Base-by-base conservation (phyloP, 2,888 invertebrate genomes). In the Trissolcus brochymenae region DNA sequence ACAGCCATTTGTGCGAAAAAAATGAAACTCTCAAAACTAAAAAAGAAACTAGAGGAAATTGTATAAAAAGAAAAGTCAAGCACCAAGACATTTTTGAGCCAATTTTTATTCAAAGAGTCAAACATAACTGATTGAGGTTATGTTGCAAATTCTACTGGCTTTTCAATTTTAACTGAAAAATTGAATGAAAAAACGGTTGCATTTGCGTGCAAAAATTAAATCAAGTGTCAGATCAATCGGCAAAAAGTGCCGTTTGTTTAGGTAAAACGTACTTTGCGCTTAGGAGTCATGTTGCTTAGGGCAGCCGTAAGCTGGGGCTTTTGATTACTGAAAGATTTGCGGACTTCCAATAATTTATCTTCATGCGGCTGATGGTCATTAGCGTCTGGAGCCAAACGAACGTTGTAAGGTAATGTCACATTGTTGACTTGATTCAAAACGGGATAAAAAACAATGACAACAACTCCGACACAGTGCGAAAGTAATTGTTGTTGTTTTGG, bases 221-320 rank as follows among this genome's bases (percentile, higher is more conserved):
- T 3, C 19, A 57, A 41, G 13, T 13, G 9, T 40, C 6, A 21
- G 3, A 9, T 14, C 17, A 29, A 4, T 17, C 11, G 29, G 4
- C 0, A 19, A 43, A 29, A 57, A 16, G 35, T 49, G 9, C 29
- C 43, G 25, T 54, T 68, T 54, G 9, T 51, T 16, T 13, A 7
- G 14, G 17, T 6, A 51, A 17, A 51, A 81, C 82, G 60, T 83
- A 86, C 88, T 83, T 88, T 88, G 73, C 88, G 85, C 82, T 88
- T 88, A 7, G 88, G 88, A 67, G 87, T 88, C 88, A 88, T 88
- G 76, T 79, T 84, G 75, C 78, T 67, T 51, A 21, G 51, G 51
- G 17, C 16, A 35, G 35, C 35, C 35, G 35, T 35, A 35, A 35
- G 35, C 35, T 35, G 35, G 35, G 35, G 9, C 35, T 79, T 80